Conservation (phyloP, 2,888 invertebrate species). For the Lissocephala sabroskyi region DNA sequence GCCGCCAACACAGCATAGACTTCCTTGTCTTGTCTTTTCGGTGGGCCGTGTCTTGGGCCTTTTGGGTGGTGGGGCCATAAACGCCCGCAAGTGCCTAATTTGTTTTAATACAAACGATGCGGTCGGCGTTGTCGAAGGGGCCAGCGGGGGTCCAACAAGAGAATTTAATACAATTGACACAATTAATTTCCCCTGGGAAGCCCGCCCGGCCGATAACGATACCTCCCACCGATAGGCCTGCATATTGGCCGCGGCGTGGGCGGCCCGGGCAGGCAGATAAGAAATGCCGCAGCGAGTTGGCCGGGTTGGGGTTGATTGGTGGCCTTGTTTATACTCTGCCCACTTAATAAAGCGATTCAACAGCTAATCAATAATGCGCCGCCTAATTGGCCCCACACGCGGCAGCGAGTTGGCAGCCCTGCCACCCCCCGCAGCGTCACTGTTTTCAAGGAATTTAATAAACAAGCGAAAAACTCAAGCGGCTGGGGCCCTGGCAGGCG, state of each 20-base stretch:
- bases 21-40: background rate
- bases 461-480: too few relatives aligned
- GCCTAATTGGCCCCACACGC: conserved; percentile 9
- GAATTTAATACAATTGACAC: conserved; percentile 20
- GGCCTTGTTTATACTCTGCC: background rate
- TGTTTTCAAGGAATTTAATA: too few relatives aligned
- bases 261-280: background rate
- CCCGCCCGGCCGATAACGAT: too few relatives aligned
- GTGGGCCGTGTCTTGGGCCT: background rate
- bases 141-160: conserved; percentile 10
- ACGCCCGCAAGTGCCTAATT: conserved; percentile 20
- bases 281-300: background rate
- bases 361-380: conserved; percentile 15
- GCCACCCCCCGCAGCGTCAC: too few relatives aligned
- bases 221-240: background rate
- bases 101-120: conserved; percentile 18
- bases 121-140: too few relatives aligned
- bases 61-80: conserved; percentile 3
- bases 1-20: background rate
- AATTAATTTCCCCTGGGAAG: conserved; percentile 18
- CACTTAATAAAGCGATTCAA: conserved; percentile 16
- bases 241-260: background rate
- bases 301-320: background rate
- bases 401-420: background rate
- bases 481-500: too few relatives aligned